Evolutionary conservation across 1,140 invertebrate species (phyloP).

Genomic region (Magallana ariakensis): DNA sequence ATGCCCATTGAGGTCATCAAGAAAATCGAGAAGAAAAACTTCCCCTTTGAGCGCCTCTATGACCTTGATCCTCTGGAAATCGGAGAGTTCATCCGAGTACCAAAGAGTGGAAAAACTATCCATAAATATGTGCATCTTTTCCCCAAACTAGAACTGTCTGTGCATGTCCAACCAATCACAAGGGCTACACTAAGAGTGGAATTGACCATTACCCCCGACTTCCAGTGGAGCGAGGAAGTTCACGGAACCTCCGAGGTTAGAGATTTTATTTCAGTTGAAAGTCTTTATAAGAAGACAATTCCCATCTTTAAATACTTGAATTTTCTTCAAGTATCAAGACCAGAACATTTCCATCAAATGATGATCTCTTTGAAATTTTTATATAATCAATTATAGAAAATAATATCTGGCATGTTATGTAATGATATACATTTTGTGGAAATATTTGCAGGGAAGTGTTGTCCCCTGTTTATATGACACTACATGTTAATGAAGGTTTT

Average conservation of each 20-base stretch:
- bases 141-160: slow-evolving; percentile 95
- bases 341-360: too few species aligned
- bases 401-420: too few species aligned
- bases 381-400: too few species aligned
- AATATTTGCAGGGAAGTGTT: too few species aligned
- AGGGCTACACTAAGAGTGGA: slow-evolving; percentile 96
- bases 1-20: slow-evolving; percentile 99
- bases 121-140: slow-evolving; percentile 99
- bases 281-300: too few species aligned
- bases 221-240: slow-evolving; percentile 98
- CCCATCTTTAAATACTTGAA: too few species aligned
- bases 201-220: slow-evolving; percentile 98
- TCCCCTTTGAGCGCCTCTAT: slow-evolving; percentile 87
- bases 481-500: too few species aligned
- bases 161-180: slow-evolving; percentile 98
- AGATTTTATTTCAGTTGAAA: background rate
- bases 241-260: slow-evolving; percentile 92
- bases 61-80: slow-evolving; percentile 98
- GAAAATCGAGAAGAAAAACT: slow-evolving; percentile 97
- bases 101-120: slow-evolving; percentile 97
- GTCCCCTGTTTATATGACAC: too few species aligned
- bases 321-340: too few species aligned
- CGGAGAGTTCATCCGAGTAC: slow-evolving; percentile 94
- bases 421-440: too few species aligned
- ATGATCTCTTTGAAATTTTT: too few species aligned